Evolutionary conservation across 2,888 invertebrate genomes (phyloP).

Genomic region (Myopa testacea): DNA sequence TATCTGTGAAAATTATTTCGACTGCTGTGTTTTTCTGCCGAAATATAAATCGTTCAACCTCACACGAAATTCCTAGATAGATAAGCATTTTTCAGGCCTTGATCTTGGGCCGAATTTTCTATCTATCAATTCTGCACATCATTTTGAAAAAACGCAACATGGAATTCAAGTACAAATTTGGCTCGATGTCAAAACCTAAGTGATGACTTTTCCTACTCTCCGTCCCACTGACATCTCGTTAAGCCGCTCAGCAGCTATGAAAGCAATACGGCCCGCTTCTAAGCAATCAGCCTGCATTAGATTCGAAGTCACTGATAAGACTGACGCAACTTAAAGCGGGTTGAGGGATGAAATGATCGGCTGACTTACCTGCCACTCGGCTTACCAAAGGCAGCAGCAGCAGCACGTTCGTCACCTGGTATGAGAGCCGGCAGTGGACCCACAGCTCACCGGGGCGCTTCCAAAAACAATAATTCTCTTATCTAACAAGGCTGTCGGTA

Average conservation of each 20-base stretch:
- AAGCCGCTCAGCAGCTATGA: neutral
- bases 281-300: constrained; percentile 40
- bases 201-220: neutral
- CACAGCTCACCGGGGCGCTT: constrained; percentile 50
- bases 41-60: neutral
- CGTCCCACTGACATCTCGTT: neutral
- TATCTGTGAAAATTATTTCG: neutral
- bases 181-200: constrained; percentile 8
- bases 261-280: neutral
- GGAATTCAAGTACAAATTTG: neutral
- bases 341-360: neutral
- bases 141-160: neutral
- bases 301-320: constrained; percentile 42
- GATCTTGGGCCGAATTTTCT: neutral
- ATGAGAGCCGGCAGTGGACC: neutral
- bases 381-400: neutral
- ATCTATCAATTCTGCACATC: neutral
- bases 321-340: neutral
- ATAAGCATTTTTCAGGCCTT: constrained; percentile 10
- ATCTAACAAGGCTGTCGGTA: constrained; percentile 57
- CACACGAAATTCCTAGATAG: constrained; percentile 3
- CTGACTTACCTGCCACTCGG: neutral
- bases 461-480: constrained; percentile 54
- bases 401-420: too few species aligned
- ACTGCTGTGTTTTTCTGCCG: constrained; percentile 31